These are phyloP conservation scores for Phyllostomus hastatus DNA, from an alignment of 2,113 vertebrate genomes.

Conservation along the genomic window DNA sequence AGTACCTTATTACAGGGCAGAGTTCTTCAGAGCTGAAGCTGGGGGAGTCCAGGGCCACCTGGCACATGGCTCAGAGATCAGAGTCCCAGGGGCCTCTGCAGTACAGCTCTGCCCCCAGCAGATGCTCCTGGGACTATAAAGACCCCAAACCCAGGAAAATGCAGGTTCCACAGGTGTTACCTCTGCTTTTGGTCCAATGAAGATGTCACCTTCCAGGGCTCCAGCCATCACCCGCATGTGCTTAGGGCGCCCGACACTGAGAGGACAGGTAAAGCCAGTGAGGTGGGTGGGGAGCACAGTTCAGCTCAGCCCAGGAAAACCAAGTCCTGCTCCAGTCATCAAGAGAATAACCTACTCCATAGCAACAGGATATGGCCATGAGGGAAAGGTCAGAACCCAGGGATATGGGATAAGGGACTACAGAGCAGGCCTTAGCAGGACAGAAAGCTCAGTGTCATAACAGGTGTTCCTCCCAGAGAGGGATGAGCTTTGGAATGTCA, in stretches of 20 bases:
- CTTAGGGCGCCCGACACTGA: slow-evolving; percentile 91
- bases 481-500: neutral
- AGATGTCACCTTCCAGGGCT: slow-evolving; percentile 91
- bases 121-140: neutral
- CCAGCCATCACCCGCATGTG: slow-evolving; percentile 94
- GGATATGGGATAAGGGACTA: rapidly evolving
- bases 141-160: neutral
- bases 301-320: neutral
- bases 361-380: neutral
- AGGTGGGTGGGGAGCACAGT: neutral
- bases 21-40: neutral
- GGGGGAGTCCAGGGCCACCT: neutral
- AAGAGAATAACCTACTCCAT: neutral
- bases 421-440: neutral
- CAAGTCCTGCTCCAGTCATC: neutral
- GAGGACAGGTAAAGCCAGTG: neutral
- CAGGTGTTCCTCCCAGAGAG: neutral
- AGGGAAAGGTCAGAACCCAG: neutral
- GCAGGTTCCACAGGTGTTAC: slow-evolving; percentile 68
- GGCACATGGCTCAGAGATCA: neutral
- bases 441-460: neutral
- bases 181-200: slow-evolving; percentile 94
- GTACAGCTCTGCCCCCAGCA: neutral
- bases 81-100: neutral
- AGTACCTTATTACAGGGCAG: neutral